Base-by-base conservation (phyloP, 2,888 invertebrate species). In the Aspidapion aeneum region DNA sequence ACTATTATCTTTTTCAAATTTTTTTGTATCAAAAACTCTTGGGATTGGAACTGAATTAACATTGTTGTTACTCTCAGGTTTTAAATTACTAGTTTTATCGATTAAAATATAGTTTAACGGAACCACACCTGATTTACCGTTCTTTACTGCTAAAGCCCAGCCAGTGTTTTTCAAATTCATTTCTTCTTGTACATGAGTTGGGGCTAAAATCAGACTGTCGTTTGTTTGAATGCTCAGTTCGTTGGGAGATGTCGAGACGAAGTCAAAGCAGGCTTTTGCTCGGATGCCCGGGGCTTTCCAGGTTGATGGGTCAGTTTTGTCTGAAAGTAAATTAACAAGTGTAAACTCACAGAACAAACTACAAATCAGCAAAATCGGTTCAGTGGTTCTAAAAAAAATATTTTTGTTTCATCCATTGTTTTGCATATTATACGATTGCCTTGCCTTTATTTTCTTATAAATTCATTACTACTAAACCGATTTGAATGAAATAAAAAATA, bases 181-280 rank as follows among this genome's bases (percentile, higher is more conserved):
- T 54, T 84, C 83, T 71, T 85, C 84, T 79, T 98, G 97, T 20
- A 94, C 82, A 68, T 90, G 88, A 75, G 88, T 85, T 0, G 97
- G 96, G 0, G 97, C 97, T 9, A 98, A 81, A 62, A 87, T 83
- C 3, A 98, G 79, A 48, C 86, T 84, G 74, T 96, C 93, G 67
- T 94, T 93, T 60, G 86, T 83, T 68, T 83, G 82, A 74, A 98
- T 85, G 67, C 87, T 87, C 22, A 98, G 77, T 79, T 98, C 98
- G 66, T 90, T 87, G 0, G 86, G 85, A 16, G 84, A 84, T 1
- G 85, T 83, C 0, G 90, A 90, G 61, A 84, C 82, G 80, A 94
- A 97, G 75, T 91, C 88, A 78, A 90, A 90, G 17, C 88, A 82
- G 1, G 89, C 91, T 59, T 87, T 82, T 1, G 90, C 89, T 57